Base-by-base conservation (phyloP, 2,113 vertebrate species). In the Arvicanthis niloticus region DNA sequence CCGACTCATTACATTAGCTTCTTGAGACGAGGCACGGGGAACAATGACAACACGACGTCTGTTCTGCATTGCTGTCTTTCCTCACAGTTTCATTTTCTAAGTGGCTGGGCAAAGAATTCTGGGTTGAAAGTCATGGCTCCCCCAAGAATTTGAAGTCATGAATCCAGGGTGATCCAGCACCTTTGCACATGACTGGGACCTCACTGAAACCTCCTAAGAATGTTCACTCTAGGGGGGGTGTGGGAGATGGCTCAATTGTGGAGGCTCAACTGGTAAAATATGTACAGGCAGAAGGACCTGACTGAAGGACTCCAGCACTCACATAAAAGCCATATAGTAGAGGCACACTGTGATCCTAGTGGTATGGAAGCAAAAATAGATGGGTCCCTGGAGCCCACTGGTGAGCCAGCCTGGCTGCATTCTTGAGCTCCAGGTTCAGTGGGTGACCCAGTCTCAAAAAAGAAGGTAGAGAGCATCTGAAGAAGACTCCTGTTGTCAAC, bases 61-160 rank as follows among this genome's bases (percentile, higher is more conserved):
- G 68, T 72, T 42, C 60, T 56, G 67, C 1, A 70, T 31, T 45
- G 62, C 4, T 73, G 37, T 75, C 56, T 95, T 89, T 19, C 53
- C 70, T 85, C 22, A 5, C 15, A 70, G 10, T 7, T 85, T 31
- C 24, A 37, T 68, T 97, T 93, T 92, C 76, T 73, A 12, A 95
- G 95, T 80, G 77, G 7, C 26, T 73, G 7, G 7, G 0, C 77
- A 58, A 91, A 90, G 87, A 92, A 93, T 85, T 90, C 31, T 51
- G 56, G 42, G 11, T 56, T 90, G 42, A 75, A 88, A 62, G 68
- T 96, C 34, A 88, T 4, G 45, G 76, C 37, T 95, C 4, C 13
- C n/a, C n/a, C n/a, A 93, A n/a, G 62, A 42, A 87, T 91, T 81
- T 93, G n/a, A 88, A 84, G 68, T 12, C 42, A 53, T 65, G 51